Base-by-base conservation (phyloP, 2,113 vertebrate genomes). In the Labeo rohita region DNA sequence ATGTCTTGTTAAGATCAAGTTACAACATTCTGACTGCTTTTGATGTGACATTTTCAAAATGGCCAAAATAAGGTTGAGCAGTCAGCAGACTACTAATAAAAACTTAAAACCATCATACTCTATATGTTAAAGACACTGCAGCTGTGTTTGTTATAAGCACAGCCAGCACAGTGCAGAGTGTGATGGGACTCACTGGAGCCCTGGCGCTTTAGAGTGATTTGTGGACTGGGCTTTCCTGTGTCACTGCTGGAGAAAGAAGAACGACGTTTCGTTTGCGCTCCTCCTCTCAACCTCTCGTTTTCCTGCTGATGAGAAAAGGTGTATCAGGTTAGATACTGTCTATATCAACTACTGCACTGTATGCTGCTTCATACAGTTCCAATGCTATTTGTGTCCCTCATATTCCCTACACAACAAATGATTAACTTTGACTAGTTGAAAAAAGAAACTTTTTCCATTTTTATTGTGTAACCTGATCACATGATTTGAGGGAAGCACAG, bases 231-330 rank as follows among this genome's bases (percentile, higher is more conserved):
- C 9, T 94, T 94, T 73, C 95, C 95, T 0, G 96, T 95, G 86
- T 97, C 97, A 86, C 96, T 97, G 15, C 96, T 97, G 92, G 97
- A 97, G 89, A 96, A 97, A 81, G 96, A 96, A 7, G 97, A 96
- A 1, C 96, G 96, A 18, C 95, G 94, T 88, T 97, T 98, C 87
- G 95, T 95, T 87, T 96, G 96, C 77, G 95, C 89, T 43, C 92
- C 95, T 0, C 91, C 86, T 49, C 92, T 93, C 23, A 95, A 92
- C 85, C 92, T 88, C 84, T 15, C 10, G 78, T 90, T 91, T 76
- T 96, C 94, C 85, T 90, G 90, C 97, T 97, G 92, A 70, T 39
- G 7, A 36, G 2, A 65, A 36, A 39, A 43, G 45, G 28, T 52
- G 74, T 52, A 52, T 1, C 47, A 52, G 47, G 23, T 76, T n/a